phyloP scores from a whole-genome alignment of 2,113 vertebrate species.

The Microtus pennsylvanicus region DNA sequence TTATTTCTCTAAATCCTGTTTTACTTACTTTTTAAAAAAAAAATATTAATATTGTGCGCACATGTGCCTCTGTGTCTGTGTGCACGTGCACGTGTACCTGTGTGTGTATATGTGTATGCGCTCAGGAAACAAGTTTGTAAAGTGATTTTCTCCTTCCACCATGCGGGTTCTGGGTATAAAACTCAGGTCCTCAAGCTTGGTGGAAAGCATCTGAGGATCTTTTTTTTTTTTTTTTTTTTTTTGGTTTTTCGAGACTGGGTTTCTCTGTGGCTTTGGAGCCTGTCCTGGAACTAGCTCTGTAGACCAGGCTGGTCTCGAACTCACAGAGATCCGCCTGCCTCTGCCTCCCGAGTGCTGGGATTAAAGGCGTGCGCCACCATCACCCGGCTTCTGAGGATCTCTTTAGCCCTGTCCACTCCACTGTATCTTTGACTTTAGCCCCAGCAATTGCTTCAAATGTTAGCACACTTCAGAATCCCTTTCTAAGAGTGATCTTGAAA shows the following conservation, averaged over 20 bases:
- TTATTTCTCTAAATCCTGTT: background rate
- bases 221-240: too few relatives aligned
- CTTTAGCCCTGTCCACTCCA: background rate
- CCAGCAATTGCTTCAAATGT: fast-evolving
- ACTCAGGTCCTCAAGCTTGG: background rate
- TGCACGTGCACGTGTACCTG: too few relatives aligned
- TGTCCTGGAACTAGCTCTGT: too few relatives aligned
- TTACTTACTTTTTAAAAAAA: background rate
- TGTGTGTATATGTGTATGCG: background rate
- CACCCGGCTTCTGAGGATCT: background rate
- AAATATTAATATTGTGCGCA: background rate
- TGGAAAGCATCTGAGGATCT: background rate
- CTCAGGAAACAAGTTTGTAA: background rate
- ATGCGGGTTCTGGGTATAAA: background rate
- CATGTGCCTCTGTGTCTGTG: too few relatives aligned
- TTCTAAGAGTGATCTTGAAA: background rate
- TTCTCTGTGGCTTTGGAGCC: too few relatives aligned
- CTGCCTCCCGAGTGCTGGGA: too few relatives aligned
- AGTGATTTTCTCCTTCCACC: background rate
- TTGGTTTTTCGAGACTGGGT: too few relatives aligned
- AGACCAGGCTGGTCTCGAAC: too few relatives aligned
- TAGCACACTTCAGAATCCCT: background rate
- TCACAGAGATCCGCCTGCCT: too few relatives aligned
- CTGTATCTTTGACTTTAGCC: background rate
- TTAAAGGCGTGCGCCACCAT: too few relatives aligned